A percentile compares a stretch with the other conserved stretches of the same genome.
These are phyloP conservation scores for Cheirogaleus major DNA, from an alignment of 2,797 vertebrate species.

Conservation along the genomic window DNA sequence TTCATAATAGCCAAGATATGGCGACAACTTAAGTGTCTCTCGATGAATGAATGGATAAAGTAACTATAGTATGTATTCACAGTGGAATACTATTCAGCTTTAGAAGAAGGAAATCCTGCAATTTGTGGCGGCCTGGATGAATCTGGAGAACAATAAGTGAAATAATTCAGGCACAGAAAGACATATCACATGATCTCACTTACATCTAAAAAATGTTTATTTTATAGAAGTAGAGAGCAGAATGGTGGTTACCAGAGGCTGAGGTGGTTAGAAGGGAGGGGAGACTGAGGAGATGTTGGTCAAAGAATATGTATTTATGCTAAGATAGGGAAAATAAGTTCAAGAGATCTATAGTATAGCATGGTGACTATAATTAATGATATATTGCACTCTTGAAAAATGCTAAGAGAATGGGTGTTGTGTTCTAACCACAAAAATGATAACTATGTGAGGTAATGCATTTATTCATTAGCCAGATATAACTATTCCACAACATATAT, in stretches of 20 bases:
- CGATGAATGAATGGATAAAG: neutral
- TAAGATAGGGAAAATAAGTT: neutral
- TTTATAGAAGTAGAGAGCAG: neutral
- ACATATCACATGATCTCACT: neutral
- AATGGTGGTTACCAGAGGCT: neutral
- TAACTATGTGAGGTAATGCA: neutral
- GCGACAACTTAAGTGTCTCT: neutral
- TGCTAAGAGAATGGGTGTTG: neutral
- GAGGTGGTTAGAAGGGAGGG: neutral
- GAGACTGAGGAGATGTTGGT: neutral
- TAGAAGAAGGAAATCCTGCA: neutral
- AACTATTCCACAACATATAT: neutral
- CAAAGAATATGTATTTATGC: neutral
- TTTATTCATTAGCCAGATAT: neutral
- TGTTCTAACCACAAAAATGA: neutral
- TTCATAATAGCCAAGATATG: neutral
- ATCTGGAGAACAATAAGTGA: neutral
- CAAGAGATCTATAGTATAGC: neutral
- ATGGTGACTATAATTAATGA: neutral
- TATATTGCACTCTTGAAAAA: neutral
- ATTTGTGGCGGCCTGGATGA: neutral
- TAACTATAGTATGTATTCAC: neutral
- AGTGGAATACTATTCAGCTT: neutral
- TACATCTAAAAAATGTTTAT: neutral
- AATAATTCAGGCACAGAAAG: neutral